A percentile compares a stretch with the other conserved stretches of the same genome.
phyloP scores from a whole-genome alignment of 2,888 invertebrate genomes.

The Eubasilissa splendida region DNA sequence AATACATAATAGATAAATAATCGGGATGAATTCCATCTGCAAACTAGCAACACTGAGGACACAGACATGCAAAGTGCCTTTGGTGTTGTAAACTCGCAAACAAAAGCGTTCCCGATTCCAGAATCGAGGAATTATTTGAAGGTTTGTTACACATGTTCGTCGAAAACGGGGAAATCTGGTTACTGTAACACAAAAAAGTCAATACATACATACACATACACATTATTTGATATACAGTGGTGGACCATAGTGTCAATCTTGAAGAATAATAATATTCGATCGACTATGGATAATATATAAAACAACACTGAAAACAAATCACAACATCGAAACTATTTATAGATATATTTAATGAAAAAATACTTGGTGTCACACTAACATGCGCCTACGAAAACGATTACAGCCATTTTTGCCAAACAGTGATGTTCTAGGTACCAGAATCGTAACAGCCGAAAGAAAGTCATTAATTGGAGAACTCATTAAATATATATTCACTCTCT shows the following conservation, averaged over 20 bases:
- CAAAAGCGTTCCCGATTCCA: background rate
- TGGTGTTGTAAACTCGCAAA: slow-evolving; percentile 19
- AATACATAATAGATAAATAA: background rate
- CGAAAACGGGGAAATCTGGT: slow-evolving; percentile 20
- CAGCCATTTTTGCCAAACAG: slow-evolving; percentile 53
- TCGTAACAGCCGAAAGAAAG: slow-evolving; percentile 9
- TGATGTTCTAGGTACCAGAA: slow-evolving; percentile 25
- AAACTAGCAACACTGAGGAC: slow-evolving; percentile 3
- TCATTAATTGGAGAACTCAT: background rate
- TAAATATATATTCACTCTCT: too few species aligned
- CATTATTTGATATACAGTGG: too few species aligned
- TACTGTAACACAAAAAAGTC: slow-evolving; percentile 26
- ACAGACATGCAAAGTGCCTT: slow-evolving; percentile 26
- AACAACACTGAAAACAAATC: slow-evolving; percentile 32
- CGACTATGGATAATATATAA: background rate
- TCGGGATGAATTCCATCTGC: background rate
- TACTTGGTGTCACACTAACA: slow-evolving; percentile 29
- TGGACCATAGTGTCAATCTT: too few species aligned
- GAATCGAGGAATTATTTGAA: too few species aligned
- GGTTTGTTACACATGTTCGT: background rate
- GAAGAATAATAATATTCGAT: too few species aligned
- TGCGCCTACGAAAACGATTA: slow-evolving; percentile 38
- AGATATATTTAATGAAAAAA: slow-evolving; percentile 25
- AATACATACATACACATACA: background rate
- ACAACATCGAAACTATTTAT: slow-evolving; percentile 20